phyloP scores from a whole-genome alignment of 2,888 invertebrate species.

The Tolmerus cingulatus region DNA sequence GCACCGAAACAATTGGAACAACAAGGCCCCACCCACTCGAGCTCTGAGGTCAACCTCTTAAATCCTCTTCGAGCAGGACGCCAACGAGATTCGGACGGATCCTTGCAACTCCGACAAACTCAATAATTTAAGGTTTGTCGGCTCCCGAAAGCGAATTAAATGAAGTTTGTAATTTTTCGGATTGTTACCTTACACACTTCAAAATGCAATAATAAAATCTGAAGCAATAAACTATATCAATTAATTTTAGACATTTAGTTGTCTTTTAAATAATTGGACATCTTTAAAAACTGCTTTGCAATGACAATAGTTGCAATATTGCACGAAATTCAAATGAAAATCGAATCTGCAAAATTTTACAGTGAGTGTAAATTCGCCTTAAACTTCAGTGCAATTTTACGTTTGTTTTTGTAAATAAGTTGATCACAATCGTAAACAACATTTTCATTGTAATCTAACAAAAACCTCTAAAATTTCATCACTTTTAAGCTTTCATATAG shows the following conservation, averaged over 20 bases:
- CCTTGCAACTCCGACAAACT: not conserved
- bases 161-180: not conserved
- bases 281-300: too few species aligned
- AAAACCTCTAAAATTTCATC: too few species aligned
- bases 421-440: too few species aligned
- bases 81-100: not conserved
- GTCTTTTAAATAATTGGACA: too few species aligned
- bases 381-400: too few species aligned
- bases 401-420: too few species aligned
- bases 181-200: not conserved
- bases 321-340: too few species aligned
- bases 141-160: not conserved
- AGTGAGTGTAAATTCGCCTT: too few species aligned
- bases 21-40: not conserved
- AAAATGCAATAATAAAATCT: not conserved
- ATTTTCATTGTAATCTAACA: too few species aligned
- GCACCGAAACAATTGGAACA: conserved; percentile 15
- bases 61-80: not conserved
- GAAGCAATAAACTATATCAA: not conserved
- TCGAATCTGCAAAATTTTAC: too few species aligned
- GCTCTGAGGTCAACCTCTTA: not conserved
- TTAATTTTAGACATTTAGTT: not conserved
- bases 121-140: not conserved
- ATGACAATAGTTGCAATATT: too few species aligned
- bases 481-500: too few species aligned